Percentiles rank a stretch among this genome's conserved stretches.
Evolutionary conservation across 1,140 invertebrate genomes (phyloP).

Genomic region (Copidosoma floridanum): DNA sequence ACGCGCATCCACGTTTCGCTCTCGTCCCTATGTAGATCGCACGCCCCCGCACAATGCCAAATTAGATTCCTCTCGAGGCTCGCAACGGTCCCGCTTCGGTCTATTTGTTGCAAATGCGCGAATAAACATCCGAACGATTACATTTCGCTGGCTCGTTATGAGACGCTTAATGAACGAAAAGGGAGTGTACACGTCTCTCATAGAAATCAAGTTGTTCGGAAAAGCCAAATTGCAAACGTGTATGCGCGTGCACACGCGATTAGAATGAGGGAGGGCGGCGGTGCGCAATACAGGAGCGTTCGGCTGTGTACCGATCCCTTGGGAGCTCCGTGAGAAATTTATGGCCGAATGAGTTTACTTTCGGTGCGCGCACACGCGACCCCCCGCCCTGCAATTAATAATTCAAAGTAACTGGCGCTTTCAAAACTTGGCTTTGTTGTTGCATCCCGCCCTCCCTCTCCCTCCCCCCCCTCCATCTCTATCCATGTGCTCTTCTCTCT

Average conservation of each 20-base stretch:
- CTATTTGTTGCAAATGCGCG: too few relatives aligned
- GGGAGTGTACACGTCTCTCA: too few relatives aligned
- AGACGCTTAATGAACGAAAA: too few relatives aligned
- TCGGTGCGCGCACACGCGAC: too few relatives aligned
- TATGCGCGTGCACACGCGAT: too few relatives aligned
- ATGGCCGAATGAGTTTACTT: slow-evolving; percentile 15
- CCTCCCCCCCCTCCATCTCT: not conserved
- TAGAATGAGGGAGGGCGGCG: too few relatives aligned
- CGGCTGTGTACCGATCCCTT: not conserved
- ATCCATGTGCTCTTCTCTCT: not conserved
- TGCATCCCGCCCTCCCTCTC: not conserved
- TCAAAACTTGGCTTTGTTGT: not conserved
- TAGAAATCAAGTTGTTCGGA: slow-evolving; percentile 15
- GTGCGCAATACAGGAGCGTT: not conserved
- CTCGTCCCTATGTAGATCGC: too few relatives aligned
- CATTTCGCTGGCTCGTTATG: slow-evolving; percentile 5
- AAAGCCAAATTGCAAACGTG: slow-evolving; percentile 8
- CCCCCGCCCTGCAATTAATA: slow-evolving; percentile 11
- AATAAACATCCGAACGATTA: slow-evolving; percentile 4
- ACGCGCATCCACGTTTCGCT: too few relatives aligned
- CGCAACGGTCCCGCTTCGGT: too few relatives aligned
- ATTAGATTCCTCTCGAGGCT: too few relatives aligned
- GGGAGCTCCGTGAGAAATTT: slow-evolving; percentile 18
- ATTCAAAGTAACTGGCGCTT: slow-evolving; percentile 17
- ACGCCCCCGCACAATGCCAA: too few relatives aligned